These are phyloP conservation scores for Umimayanthus kanabou DNA, from an alignment of 92 coral and sea anemone species.

Conservation along the genomic window DNA sequence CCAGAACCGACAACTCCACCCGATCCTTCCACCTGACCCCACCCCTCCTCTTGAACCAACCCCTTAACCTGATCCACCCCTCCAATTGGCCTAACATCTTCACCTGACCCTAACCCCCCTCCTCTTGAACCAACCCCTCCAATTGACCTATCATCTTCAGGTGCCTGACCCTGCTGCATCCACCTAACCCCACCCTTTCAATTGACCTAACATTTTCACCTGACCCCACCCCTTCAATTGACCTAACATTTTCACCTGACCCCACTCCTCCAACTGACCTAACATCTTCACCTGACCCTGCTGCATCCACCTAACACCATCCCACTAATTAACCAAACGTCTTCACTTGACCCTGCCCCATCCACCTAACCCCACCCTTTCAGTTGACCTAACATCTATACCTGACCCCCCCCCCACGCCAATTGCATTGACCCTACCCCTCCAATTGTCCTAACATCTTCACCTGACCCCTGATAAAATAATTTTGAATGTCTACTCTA, in stretches of 20 bases:
- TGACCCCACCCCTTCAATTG: not conserved
- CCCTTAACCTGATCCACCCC: not conserved
- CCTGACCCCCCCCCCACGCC: too few species aligned
- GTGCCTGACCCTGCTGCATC: too few species aligned
- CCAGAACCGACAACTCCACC: not conserved
- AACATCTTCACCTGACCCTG: not conserved
- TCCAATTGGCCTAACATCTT: not conserved
- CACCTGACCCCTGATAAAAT: too few species aligned
- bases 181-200: not conserved
- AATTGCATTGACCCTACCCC: too few species aligned
- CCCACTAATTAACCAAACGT: too few species aligned
- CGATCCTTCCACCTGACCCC: not conserved
- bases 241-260: not conserved
- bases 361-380: too few species aligned
- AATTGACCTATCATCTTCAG: not conserved
- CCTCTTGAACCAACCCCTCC: not conserved
- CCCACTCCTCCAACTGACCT: not conserved
- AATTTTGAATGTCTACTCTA: too few species aligned
- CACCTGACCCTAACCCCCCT: not conserved
- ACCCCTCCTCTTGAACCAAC: not conserved
- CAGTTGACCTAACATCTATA: too few species aligned
- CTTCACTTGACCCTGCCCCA: too few species aligned
- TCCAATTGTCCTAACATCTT: too few species aligned
- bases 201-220: not conserved
- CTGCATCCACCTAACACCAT: not conserved